A percentile compares a stretch with the other conserved stretches of the same genome.
phyloP scores from a whole-genome alignment of 2,888 invertebrate genomes.

The Clusia tigrina region DNA sequence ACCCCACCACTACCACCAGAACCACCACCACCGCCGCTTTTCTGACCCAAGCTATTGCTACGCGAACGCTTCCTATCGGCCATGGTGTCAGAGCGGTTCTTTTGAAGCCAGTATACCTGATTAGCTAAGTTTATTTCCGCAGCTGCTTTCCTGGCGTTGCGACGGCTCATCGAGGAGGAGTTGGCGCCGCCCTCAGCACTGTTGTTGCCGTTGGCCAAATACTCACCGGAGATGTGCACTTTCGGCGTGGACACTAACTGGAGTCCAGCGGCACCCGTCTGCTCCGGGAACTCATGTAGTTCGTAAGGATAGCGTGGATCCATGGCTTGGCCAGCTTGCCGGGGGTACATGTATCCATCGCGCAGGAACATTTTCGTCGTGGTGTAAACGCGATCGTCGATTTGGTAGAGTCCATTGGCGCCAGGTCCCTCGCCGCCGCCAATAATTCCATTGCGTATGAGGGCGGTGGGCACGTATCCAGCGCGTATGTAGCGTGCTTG shows the following conservation, averaged over 20 bases:
- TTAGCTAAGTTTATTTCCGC: conserved; percentile 58
- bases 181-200: conserved; percentile 23
- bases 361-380: conserved; percentile 61
- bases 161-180: conserved; percentile 38
- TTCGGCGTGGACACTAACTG: conserved; percentile 57
- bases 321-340: conserved; percentile 59
- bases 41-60: conserved; percentile 57
- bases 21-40: conserved; percentile 40
- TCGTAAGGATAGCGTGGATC: conserved; percentile 61
- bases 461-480: conserved; percentile 48
- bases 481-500: conserved; percentile 40
- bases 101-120: conserved; percentile 60
- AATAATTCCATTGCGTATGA: conserved; percentile 58
- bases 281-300: conserved; percentile 58
- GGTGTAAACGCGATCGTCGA: conserved; percentile 60
- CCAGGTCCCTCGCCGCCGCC: conserved; percentile 56
- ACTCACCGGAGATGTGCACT: conserved; percentile 61
- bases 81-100: conserved; percentile 35
- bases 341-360: conserved; percentile 61
- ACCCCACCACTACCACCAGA: conserved; percentile 23
- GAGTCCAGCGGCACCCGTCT: conserved; percentile 57
- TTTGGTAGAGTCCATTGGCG: conserved; percentile 55
- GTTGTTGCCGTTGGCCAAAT: conserved; percentile 49
- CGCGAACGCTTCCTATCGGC: conserved; percentile 42
- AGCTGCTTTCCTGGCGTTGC: conserved; percentile 52